Conservation (phyloP, 64 coral and sea anemone species). For the Pocillopora damicornis region DNA sequence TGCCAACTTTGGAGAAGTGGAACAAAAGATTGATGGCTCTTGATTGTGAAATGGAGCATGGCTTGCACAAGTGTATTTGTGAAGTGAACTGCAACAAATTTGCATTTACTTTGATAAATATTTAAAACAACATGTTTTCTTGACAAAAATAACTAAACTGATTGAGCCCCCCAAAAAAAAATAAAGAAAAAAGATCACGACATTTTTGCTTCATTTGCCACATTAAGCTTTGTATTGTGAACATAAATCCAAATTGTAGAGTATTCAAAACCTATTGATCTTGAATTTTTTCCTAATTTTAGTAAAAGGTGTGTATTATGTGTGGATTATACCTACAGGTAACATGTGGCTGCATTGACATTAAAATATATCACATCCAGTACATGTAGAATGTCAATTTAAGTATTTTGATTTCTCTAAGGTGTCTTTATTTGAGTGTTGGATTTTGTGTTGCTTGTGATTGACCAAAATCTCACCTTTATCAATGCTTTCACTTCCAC, state of each 20-base stretch:
- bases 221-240: no score
- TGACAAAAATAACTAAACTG: not conserved
- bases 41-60: not conserved
- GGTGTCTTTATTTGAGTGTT: constrained; percentile 14
- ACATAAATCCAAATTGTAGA: no score
- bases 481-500: not conserved
- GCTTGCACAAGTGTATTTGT: constrained; percentile 11
- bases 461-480: not conserved
- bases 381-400: not conserved
- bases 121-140: constrained; percentile 35
- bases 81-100: constrained; percentile 31
- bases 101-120: constrained; percentile 44
- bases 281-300: no score
- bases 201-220: no score
- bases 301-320: not conserved
- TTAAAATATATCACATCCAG: not conserved
- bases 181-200: no score
- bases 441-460: not conserved
- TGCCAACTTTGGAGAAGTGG: not conserved
- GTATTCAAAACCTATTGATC: no score
- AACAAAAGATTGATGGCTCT: not conserved
- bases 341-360: constrained; percentile 11
- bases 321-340: not conserved
- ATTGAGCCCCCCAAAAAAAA: not conserved
- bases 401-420: not conserved